Conservation (phyloP, 2,888 invertebrate genomes). For the Luperina testacea region DNA sequence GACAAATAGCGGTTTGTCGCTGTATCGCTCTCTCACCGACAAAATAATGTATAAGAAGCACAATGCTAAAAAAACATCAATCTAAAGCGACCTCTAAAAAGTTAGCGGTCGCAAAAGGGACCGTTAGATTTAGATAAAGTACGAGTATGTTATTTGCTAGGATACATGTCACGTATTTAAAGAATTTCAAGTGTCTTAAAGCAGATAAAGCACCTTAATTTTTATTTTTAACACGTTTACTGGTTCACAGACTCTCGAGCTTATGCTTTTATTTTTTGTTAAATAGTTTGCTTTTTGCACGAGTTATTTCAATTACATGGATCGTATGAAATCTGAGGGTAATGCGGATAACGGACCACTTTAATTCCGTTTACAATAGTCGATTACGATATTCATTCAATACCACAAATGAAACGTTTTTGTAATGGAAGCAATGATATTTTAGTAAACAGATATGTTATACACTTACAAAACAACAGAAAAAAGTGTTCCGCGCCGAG, state of each 20-base stretch:
- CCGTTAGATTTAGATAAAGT: constrained; percentile 65
- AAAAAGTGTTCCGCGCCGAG: no score
- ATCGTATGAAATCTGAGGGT: constrained; percentile 13
- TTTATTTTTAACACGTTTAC: constrained; percentile 1
- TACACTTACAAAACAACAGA: no score
- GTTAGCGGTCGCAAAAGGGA: constrained; percentile 65
- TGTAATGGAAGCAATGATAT: no score
- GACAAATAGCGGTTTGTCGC: constrained; percentile 89
- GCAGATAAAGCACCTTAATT: constrained; percentile 23
- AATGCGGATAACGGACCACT: constrained; percentile 17
- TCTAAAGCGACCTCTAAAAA: constrained; percentile 65
- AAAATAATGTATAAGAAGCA: constrained; percentile 83
- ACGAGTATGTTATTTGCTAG: constrained; percentile 58
- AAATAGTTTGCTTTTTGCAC: constrained; percentile 1
- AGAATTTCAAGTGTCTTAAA: constrained; percentile 31
- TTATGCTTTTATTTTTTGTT: constrained; percentile 2
- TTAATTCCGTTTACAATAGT: not conserved
- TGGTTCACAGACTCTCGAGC: not conserved
- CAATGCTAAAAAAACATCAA: constrained; percentile 74
- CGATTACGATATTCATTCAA: not conserved
- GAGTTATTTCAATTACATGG: constrained; percentile 20
- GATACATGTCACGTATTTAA: constrained; percentile 28
- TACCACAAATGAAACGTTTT: constrained; percentile 13
- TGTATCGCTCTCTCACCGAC: constrained; percentile 84
- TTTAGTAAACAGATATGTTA: no score